Percentiles rank a stretch among this genome's conserved stretches.
Evolutionary conservation across 2,888 invertebrate species (phyloP).

Genomic region (Drosophila rellima): DNA sequence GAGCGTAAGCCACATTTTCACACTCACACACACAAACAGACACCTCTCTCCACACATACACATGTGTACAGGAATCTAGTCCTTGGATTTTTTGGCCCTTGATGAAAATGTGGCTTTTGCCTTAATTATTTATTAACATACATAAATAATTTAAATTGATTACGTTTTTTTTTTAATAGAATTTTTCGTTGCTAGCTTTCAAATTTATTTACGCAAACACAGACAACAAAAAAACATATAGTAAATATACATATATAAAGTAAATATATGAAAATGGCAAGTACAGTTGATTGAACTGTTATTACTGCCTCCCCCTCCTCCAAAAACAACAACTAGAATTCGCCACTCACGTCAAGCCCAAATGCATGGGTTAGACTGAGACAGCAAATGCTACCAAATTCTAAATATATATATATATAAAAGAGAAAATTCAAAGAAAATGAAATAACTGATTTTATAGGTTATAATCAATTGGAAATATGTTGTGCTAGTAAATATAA

Average conservation of each 20-base stretch:
- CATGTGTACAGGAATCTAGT: constrained; percentile 2
- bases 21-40: background rate
- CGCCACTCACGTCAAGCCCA: constrained; percentile 15
- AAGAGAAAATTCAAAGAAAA: background rate
- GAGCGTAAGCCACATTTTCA: constrained; percentile 50
- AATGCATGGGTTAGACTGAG: constrained; percentile 38
- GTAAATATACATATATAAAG: constrained; percentile 28
- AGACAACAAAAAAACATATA: constrained; percentile 21
- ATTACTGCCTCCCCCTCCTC: constrained; percentile 37
- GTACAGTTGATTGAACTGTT: constrained; percentile 42
- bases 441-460: constrained; percentile 48
- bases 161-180: constrained; percentile 37
- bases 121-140: constrained; percentile 32
- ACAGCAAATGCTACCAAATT: constrained; percentile 41
- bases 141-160: constrained; percentile 38
- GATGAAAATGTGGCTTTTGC: constrained; percentile 37
- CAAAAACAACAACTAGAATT: constrained; percentile 6
- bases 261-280: constrained; percentile 18
- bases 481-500: constrained; percentile 30
- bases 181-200: constrained; percentile 57
- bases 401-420: constrained; percentile 16
- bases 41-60: background rate
- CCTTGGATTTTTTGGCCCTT: constrained; percentile 9
- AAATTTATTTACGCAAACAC: constrained; percentile 45
- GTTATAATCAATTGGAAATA: constrained; percentile 56